These are phyloP conservation scores for Daubentonia madagascariensis DNA, from an alignment of 2,113 vertebrate genomes.

Conservation along the genomic window DNA sequence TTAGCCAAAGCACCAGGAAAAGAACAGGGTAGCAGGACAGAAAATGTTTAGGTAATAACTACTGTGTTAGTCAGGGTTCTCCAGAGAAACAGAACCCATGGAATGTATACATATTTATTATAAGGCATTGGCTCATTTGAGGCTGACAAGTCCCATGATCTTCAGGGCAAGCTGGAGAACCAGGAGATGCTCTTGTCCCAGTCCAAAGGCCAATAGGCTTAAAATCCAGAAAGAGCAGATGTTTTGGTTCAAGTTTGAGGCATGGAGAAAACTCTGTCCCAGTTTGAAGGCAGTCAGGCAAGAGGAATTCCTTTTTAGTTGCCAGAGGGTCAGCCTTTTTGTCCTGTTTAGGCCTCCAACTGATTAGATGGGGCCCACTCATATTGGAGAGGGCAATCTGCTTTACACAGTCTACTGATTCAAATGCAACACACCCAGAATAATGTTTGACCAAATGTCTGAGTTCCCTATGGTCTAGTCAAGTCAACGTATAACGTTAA, in stretches of 20 bases:
- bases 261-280: background rate
- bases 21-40: background rate
- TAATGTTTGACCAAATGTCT: background rate
- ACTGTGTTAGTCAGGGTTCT: background rate
- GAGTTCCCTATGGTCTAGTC: background rate
- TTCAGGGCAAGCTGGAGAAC: background rate
- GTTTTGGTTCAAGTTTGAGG: background rate
- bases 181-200: background rate
- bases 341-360: background rate
- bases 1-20: background rate
- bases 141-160: background rate
- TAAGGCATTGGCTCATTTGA: background rate
- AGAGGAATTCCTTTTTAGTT: background rate
- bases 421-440: background rate
- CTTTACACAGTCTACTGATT: background rate
- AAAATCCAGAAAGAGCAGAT: background rate
- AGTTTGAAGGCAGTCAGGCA: background rate
- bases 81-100: background rate
- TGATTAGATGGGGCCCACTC: background rate
- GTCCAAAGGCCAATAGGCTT: background rate
- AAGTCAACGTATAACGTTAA: background rate
- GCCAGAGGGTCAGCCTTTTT: background rate
- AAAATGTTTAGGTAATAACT: background rate
- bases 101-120: background rate
- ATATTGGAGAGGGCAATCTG: background rate